Conservation (phyloP, 2,113 vertebrate species). For the Oriolus oriolus region DNA sequence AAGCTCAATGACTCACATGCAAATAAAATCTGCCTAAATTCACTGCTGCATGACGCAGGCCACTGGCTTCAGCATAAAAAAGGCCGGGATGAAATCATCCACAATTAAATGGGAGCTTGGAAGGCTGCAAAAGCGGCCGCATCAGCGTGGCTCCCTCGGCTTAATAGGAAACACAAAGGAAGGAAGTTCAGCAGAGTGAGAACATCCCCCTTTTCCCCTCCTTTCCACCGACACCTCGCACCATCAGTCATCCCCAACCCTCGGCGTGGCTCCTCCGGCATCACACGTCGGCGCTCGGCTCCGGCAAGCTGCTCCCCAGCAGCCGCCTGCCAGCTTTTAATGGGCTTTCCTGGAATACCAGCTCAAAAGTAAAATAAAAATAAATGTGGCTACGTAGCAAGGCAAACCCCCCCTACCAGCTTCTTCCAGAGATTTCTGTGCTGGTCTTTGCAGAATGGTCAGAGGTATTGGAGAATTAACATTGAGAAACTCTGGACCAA, state of each 20-base stretch:
- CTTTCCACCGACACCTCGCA: not conserved
- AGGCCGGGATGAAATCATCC: slow-evolving; percentile 72
- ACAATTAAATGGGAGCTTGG: slow-evolving; percentile 54
- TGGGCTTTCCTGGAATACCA: slow-evolving; percentile 49
- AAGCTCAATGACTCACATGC: slow-evolving; percentile 77
- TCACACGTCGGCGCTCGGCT: not conserved
- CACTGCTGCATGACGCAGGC: slow-evolving; percentile 69
- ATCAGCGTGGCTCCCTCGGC: slow-evolving; percentile 32
- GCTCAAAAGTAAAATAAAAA: slow-evolving; percentile 2
- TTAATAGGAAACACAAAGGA: slow-evolving; percentile 60
- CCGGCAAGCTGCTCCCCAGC: not conserved
- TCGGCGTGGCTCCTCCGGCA: not conserved
- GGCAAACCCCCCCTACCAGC: not conserved
- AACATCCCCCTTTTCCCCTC: slow-evolving; percentile 40
- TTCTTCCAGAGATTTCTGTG: slow-evolving; percentile 19
- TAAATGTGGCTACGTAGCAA: not conserved
- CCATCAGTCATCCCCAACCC: not conserved
- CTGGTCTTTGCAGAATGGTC: not conserved
- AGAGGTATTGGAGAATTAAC: not conserved
- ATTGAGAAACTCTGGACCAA: not conserved
- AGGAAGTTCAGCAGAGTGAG: slow-evolving; percentile 25
- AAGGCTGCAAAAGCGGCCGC: slow-evolving; percentile 47
- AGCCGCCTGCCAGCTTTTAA: slow-evolving; percentile 15
- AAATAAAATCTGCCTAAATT: slow-evolving; percentile 75
- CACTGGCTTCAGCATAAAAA: slow-evolving; percentile 66